Base-by-base conservation (phyloP, 2,113 vertebrate species). In the Pituophis catenifer region DNA sequence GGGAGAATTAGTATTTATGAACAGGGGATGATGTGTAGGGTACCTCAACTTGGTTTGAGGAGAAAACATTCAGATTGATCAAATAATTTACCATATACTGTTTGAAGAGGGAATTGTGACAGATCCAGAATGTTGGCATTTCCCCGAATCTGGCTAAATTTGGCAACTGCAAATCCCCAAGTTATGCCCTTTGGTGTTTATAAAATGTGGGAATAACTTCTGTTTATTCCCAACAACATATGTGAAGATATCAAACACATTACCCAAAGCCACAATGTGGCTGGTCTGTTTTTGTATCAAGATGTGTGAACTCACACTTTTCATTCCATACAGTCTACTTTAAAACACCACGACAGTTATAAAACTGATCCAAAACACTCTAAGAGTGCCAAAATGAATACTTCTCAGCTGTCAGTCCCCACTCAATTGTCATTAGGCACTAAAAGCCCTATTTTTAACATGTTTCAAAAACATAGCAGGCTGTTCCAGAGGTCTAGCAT, bases 1-100 rank as follows among this genome's bases (percentile, higher is more conserved):
- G 19, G 0, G 52, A 81, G 87, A 97, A 95, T n/a, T 94, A 12
- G 87, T 94, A 96, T 97, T 97, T 17, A 93, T 53, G 92, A 86
- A 86, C 89, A 90, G 88, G 48, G 44, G 21, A 24, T 59, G 54
- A 52, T 52, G 44, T 54, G 7, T 44, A 55, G 50, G 91, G 52
- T 57, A 10, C 26, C 59, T 93, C 93, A 89, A 54, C 86, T 95
- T 96, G 48, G 0, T 65, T 58, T 93, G 11, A 38, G 44, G 29
- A 86, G 3, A 59, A 50, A 90, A 85, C n/a, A 86, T 57, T 2
- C 38, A 54, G 55, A 29, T 75, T 89, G 48, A 54, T 44, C 44
- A 92, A 54, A 38, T 88, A 62, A n/a, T 92, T 88, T 23, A 26
- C 21, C 58, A 92, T 38, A 50, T 24, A 23, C n/a, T 70, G n/a